Evolutionary conservation across 1,140 invertebrate species (phyloP), one percentile per base, ranked within the genome.

Genomic region (Latrodectus geometricus): DNA sequence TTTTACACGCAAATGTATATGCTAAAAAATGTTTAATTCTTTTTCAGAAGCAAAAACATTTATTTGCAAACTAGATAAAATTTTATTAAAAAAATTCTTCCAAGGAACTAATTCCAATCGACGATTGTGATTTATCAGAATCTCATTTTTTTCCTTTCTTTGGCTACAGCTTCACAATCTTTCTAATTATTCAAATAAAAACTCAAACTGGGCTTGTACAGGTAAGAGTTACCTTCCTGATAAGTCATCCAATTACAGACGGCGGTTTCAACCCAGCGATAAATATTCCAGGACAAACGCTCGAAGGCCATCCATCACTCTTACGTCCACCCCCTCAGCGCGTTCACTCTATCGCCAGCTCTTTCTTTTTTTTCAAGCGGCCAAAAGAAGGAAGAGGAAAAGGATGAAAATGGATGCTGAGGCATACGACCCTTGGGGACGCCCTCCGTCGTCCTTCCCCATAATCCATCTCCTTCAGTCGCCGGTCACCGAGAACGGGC

Each of bases 391-490:
- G n/a, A n/a, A 54, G 23, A 56, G 76, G 76, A 49, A 61, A 61
- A 79, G 61, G 35, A 66, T 21, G 77, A 79, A 79, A 79, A 79
- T 82, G 80, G 82, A 82, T 82, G 82, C 72, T 35, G 23, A 23
- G 52, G 83, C 83, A 65, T 66, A 70, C 70, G 83, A 77, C 83
- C 83, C 83, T 48, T 17, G 75, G 83, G 83, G 83, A 78, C 74
- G 66, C 83, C 81, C 81, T 75, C 48, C 56, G 81, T 61, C 56
- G 81, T 61, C 21, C 65, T 73, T 77, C 35, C 75, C 76, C 83
- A 86, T 86, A 86, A 86, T 86, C 83, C 83, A 86, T 86, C 83
- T 86, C 83, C 70, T 77, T 86, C 83, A 85, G 54, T 83, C 79
- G 79, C 75, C 79, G 79, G 79, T 82, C 79, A 50, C 52, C 79